Percentiles rank a stretch among this genome's conserved stretches.
These are phyloP conservation scores for Stichodactyla mertensii DNA, from an alignment of 64 coral and sea anemone species.

Conservation along the genomic window DNA sequence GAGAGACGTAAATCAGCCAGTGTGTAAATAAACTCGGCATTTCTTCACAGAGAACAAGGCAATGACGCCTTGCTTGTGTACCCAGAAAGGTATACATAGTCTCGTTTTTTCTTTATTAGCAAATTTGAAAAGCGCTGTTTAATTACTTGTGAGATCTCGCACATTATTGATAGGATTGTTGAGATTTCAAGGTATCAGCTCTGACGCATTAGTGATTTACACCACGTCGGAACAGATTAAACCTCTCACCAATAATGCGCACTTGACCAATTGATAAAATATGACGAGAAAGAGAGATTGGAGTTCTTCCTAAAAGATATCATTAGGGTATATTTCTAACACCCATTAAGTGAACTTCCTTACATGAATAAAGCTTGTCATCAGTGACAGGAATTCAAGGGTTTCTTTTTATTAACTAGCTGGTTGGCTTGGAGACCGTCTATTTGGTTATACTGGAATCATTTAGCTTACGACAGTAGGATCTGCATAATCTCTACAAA, in stretches of 20 bases:
- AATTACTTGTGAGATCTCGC: constrained; percentile 18
- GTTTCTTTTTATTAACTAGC: neutral
- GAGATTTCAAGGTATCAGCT: constrained; percentile 16
- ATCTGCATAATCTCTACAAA: neutral
- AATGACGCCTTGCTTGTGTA: constrained; percentile 14
- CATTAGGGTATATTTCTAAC: neutral
- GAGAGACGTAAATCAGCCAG: neutral
- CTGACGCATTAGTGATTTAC: constrained; percentile 16
- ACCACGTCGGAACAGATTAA: constrained; percentile 25
- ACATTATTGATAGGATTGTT: constrained; percentile 24
- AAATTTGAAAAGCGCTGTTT: constrained; percentile 26
- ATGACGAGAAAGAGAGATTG: constrained; percentile 3
- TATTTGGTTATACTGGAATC: neutral
- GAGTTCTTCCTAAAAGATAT: constrained; percentile 16
- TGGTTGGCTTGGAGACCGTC: constrained; percentile 17
- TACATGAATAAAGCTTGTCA: neutral
- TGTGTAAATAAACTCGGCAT: constrained; percentile 16
- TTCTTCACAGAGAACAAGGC: neutral
- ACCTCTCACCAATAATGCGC: constrained; percentile 9
- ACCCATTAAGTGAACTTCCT: neutral
- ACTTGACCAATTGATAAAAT: constrained; percentile 19
- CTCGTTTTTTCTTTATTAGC: constrained; percentile 17
- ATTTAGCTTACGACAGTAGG: neutral
- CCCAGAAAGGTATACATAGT: constrained; percentile 9
- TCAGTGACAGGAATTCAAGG: constrained; percentile 9